Evolutionary conservation across 1,140 invertebrate genomes (phyloP).

Genomic region (Colletes gigas): DNA sequence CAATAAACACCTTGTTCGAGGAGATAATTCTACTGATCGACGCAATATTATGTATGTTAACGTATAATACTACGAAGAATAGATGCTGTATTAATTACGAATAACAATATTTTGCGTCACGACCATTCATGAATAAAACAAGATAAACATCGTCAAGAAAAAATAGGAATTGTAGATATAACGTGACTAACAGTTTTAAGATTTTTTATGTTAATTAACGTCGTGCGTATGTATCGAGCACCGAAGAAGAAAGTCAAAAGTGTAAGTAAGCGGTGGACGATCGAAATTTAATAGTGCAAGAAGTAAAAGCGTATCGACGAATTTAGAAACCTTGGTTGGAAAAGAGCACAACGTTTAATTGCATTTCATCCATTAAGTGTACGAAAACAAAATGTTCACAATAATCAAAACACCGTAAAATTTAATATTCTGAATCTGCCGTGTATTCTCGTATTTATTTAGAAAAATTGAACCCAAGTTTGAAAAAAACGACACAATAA

Average conservation of each 20-base stretch:
- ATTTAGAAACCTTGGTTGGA: slow-evolving; percentile 19
- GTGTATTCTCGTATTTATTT: not conserved
- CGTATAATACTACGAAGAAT: not conserved
- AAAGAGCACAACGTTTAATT: not conserved
- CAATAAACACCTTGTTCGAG: not conserved
- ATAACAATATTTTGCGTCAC: slow-evolving; percentile 1
- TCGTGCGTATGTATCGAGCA: too few relatives aligned
- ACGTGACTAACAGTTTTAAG: not conserved
- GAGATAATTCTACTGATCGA: not conserved
- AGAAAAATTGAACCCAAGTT: too few relatives aligned
- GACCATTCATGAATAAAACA: not conserved
- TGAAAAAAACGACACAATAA: too few relatives aligned
- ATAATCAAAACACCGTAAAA: not conserved
- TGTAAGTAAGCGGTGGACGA: not conserved
- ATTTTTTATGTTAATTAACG: not conserved
- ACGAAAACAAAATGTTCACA: not conserved
- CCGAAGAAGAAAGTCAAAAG: not conserved
- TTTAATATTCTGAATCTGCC: not conserved
- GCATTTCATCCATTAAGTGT: not conserved
- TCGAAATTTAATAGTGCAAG: slow-evolving; percentile 53
- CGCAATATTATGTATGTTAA: not conserved
- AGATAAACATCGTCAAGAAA: too few relatives aligned
- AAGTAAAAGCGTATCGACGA: slow-evolving; percentile 49
- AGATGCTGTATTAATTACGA: not conserved
- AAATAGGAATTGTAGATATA: not conserved